Evolutionary conservation across 1,140 invertebrate genomes (phyloP), one percentile per base, ranked within the genome.

Genomic region (Zophobas morio): DNA sequence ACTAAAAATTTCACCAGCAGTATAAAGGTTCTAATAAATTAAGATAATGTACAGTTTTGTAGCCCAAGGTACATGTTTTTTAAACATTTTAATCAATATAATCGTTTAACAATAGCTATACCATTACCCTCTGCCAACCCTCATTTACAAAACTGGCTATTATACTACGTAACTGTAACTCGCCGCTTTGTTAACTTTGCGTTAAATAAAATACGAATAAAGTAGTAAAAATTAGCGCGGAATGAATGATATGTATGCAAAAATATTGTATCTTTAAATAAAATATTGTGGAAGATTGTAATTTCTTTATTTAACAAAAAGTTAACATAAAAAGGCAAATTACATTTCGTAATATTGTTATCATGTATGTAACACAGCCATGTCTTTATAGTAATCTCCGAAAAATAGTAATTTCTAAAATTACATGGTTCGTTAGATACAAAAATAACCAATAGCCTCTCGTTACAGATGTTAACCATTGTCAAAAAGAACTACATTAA

Each of bases 1-100:
- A 79, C 60, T 80, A 79, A 83, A 83, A 83, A 84, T 78, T 85
- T 83, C 82, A 84, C 84, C 84, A 83, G 83, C 81, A 84, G 81
- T 77, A 81, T 81, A 71, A 74, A 80, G 75, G 78, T 76, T 83
- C 84, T 84, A 83, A 84, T 83, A 82, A 83, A 83, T 83, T 79
- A 81, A 82, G 75, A 78, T 79, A 84, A 84, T 84, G 81, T 84
- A 83, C 82, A 84, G 78, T 80, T 20, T 81, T 80, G 82, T 80
- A 79, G 74, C 74, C 78, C 82, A 83, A 84, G 80, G 82, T 82
- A 82, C 81, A 81, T 78, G 79, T 81, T 80, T 82, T 84, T 84
- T 79, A 81, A 83, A 83, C 79, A 82, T 82, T 81, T 82, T 76
- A 77, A 71, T 79, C 70, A 78, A 78, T 76, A 79, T 82, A 82